Conservation (phyloP, 2,113 vertebrate species). For the Lasiurus borealis region DNA sequence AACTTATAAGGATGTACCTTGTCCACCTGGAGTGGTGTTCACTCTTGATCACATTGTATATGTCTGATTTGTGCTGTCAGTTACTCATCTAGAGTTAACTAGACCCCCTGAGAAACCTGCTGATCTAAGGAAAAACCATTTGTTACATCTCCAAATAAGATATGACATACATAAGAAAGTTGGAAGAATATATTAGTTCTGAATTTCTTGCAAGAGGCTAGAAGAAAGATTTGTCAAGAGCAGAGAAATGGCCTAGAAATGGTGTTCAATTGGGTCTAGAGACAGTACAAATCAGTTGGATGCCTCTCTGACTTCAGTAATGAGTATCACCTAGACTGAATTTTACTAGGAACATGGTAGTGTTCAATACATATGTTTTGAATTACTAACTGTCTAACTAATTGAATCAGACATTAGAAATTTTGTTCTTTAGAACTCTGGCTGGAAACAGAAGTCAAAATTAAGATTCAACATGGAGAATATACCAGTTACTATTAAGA, state of each 20-base stretch:
- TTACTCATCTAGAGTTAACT: not conserved
- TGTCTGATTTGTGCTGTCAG: not conserved
- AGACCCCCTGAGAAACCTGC: not conserved
- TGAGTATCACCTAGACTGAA: not conserved
- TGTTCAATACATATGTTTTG: not conserved
- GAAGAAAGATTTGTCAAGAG: not conserved
- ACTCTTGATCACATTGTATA: not conserved
- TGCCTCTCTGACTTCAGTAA: not conserved
- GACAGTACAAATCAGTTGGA: not conserved
- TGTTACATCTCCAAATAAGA: not conserved
- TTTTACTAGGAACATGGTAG: not conserved
- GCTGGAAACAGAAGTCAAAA: not conserved
- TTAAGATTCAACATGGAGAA: not conserved
- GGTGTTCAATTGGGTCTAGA: not conserved
- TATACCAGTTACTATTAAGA: not conserved
- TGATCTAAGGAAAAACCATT: slow-evolving; percentile 1
- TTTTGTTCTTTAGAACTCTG: not conserved
- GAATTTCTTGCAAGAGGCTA: slow-evolving; percentile 37
- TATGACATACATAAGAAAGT: not conserved
- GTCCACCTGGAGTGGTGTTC: not conserved
- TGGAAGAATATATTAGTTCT: slow-evolving; percentile 4
- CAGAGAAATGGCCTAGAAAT: not conserved
- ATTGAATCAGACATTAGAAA: not conserved
- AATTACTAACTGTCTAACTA: not conserved
- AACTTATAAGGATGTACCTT: not conserved